These are phyloP conservation scores for Synergus laeviventris DNA, from an alignment of 2,888 invertebrate species.

Conservation along the genomic window DNA sequence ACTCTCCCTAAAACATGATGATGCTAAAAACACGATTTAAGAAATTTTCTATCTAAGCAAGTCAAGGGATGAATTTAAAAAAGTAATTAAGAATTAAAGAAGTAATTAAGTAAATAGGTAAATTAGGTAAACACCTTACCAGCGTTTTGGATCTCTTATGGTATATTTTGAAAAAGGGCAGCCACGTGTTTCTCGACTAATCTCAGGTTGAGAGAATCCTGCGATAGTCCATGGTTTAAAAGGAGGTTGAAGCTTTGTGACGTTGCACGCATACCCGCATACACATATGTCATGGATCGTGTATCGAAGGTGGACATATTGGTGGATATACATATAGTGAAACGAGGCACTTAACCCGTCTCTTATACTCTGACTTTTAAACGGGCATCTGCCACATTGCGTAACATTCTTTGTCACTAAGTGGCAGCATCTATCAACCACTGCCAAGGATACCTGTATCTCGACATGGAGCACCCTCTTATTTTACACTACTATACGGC, in stretches of 20 bases:
- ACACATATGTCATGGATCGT: conserved; percentile 52
- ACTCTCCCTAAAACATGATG: too few relatives aligned
- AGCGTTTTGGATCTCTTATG: not conserved
- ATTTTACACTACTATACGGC: conserved; percentile 47
- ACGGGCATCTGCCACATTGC: conserved; percentile 56
- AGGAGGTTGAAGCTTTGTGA: conserved; percentile 20
- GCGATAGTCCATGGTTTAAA: not conserved
- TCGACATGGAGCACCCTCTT: conserved; percentile 52
- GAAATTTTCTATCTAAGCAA: too few relatives aligned
- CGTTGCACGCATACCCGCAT: conserved; percentile 51
- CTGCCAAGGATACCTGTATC: conserved; percentile 48
- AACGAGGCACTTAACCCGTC: conserved; percentile 55
- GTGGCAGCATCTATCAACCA: conserved; percentile 46
- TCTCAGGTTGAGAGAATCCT: conserved; percentile 10
- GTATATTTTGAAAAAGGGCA: not conserved
- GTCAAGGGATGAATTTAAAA: too few relatives aligned
- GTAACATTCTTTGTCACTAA: conserved; percentile 55
- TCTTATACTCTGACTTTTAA: conserved; percentile 51
- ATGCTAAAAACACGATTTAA: too few relatives aligned
- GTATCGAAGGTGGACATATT: conserved; percentile 50
- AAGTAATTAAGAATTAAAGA: not conserved
- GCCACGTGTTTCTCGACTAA: conserved; percentile 13
- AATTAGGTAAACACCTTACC: too few relatives aligned
- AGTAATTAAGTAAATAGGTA: too few relatives aligned
- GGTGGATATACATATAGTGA: conserved; percentile 51